phyloP scores from a whole-genome alignment of 2,888 invertebrate species.

The Megalurothrips usitatus region DNA sequence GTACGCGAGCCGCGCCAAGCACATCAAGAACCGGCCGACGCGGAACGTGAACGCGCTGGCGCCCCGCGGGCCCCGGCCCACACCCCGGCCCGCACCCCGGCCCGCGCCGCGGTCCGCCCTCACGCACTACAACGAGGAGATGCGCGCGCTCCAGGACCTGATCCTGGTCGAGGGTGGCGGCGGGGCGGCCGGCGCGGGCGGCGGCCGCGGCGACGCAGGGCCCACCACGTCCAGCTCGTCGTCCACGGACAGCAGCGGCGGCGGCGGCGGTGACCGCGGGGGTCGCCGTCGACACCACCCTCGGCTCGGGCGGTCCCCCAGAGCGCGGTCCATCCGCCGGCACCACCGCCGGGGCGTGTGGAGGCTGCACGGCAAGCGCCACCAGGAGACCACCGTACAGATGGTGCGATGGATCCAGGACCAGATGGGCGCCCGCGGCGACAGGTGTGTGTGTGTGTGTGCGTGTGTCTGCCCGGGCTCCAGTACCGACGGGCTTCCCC shows the following conservation, averaged over 20 bases:
- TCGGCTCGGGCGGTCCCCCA: background rate
- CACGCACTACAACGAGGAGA: conserved; percentile 17
- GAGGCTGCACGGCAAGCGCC: conserved; percentile 2
- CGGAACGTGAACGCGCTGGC: conserved; percentile 60
- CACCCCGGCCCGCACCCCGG: too few species aligned
- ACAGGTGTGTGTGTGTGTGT: background rate
- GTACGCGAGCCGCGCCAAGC: conserved; percentile 59
- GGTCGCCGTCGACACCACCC: background rate
- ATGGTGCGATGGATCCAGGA: conserved; percentile 22
- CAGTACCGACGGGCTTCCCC: too few species aligned
- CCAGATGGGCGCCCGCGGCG: background rate
- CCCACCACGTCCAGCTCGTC: background rate
- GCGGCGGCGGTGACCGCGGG: background rate
- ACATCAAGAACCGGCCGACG: conserved; percentile 58
- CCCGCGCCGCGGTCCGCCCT: background rate
- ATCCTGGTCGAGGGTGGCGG: background rate
- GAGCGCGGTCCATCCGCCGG: background rate
- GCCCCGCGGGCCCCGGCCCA: too few species aligned
- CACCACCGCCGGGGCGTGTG: conserved; percentile 3
- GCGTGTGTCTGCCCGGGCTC: too few species aligned
- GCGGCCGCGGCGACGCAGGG: background rate
- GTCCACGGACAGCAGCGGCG: background rate
- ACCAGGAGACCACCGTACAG: conserved; percentile 13
- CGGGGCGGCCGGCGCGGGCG: background rate
- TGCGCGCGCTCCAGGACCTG: conserved; percentile 4